Percentiles rank a stretch among this genome's conserved stretches.
Conservation (phyloP, 2,113 vertebrate genomes). For the Symphodus melops region DNA sequence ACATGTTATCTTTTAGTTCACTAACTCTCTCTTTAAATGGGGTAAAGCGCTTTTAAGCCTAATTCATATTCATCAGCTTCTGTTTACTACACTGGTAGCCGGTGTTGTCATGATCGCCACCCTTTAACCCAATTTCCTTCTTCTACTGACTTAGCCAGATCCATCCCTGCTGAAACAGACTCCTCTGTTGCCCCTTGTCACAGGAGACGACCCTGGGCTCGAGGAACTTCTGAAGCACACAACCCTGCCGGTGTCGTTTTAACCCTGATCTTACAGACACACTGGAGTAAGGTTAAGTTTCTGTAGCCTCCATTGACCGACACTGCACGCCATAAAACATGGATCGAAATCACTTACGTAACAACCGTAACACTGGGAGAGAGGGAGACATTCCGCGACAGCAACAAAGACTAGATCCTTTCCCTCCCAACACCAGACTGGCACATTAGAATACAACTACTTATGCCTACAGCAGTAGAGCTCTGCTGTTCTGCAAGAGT, state of each 20-base stretch:
- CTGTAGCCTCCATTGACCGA: background rate
- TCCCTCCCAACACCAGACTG: background rate
- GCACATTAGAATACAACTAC: background rate
- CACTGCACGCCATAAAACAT: constrained; percentile 5
- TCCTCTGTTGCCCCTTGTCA: constrained; percentile 9
- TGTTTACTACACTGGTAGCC: background rate
- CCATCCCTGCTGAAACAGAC: background rate
- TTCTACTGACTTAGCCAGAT: background rate
- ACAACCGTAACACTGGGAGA: constrained; percentile 6
- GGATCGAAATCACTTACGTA: constrained; percentile 19
- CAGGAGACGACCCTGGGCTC: background rate
- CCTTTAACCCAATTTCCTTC: background rate
- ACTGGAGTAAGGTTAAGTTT: too few species aligned
- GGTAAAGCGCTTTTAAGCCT: too few species aligned
- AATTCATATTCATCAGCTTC: background rate
- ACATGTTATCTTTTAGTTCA: background rate
- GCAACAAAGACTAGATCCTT: background rate
- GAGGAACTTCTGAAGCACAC: background rate
- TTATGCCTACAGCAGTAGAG: background rate
- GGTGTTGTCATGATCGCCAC: background rate
- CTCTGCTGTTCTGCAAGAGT: background rate
- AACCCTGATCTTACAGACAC: background rate
- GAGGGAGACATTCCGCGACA: constrained; percentile 27
- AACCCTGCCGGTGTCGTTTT: background rate
- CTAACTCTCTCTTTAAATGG: background rate